Evolutionary conservation across 2,888 invertebrate genomes (phyloP), one percentile per base, ranked within the genome.

Genomic region (Agonopterix subpropinquella): DNA sequence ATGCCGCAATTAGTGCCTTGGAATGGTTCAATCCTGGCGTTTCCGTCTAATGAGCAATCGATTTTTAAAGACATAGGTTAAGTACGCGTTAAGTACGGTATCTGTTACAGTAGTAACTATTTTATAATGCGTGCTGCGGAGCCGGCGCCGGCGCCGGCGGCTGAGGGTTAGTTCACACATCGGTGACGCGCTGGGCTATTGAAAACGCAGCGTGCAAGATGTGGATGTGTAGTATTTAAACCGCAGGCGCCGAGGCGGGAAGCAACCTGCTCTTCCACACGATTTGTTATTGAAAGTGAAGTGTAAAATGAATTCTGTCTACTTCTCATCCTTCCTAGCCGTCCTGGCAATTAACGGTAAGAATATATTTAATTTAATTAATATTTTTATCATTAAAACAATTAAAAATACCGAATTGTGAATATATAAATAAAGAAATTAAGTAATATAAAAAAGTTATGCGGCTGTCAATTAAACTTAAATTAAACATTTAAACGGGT

Each of bases 211-310:
- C 61, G 79, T 62, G 59, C 63, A 72, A 74, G 71, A 78, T 69
- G 70, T 72, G 64, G 64, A 71, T 66, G 68, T 75, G 73, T 82
- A 87, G 87, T 87, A 87, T 87, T 80, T 80, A 87, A 87, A 72
- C 74, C 62, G 80, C 70, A 57, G 64, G 68, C 80, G 69, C 54
- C 57, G 63, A 57, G 77, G 71, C 62, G 79, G 75, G 79, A 77
- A 77, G 78, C 79, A 82, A 78, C 71, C 62, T 67, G 62, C 53
- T 61, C 58, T 59, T 65, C 57, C 50, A 52, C 59, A 56, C 58
- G 56, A 53, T 60, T 51, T 47, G 62, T 42, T 51, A 53, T 58
- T 59, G 55, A 28, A 54, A 63, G 50, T 55, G 44, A 47, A 62
- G 50, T 55, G 45, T 45, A 51, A 64, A 49, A 85, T 84, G 83